Base-by-base conservation (phyloP, 2,113 vertebrate genomes). In the Lethenteron camtschaticum region DNA sequence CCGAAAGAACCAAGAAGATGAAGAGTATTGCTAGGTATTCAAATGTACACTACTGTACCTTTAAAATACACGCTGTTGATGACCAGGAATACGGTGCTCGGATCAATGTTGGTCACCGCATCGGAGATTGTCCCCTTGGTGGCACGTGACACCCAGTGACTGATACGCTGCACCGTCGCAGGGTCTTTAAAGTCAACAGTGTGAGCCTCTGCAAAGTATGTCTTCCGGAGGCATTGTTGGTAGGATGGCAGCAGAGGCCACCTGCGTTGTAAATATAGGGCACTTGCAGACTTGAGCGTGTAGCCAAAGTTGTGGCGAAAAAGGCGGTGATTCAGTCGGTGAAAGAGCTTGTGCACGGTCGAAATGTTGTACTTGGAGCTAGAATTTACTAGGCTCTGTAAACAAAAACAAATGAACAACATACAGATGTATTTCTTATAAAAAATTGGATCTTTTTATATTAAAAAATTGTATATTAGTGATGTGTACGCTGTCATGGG, bases 31-130 rank as follows among this genome's bases (percentile, higher is more conserved):
- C 41, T 41, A 41, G 41, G 41, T 41, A 41, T 41, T 41, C 41
- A 41, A 41, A 41, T 41, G 41, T 41, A 41, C 41, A 41, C 5
- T 41, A 41, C 2, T 73, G 83, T 83, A 92, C 92, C 94, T 92
- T 96, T 99, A 70, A 99, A 97, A 77, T 97, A 97, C 71, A 99
- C 79, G 73, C 89, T 94, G 75, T 97, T 99, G 11, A 97, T 85
- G 66, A 97, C 82, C 85, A 99, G 88, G 81, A 96, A 80, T 68
- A 85, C 77, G 13, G 86, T 89, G 3, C 81, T 77, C 9, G 94
- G 85, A 71, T 86, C 84, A 13, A 90, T 75, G 1, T 79, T 83
- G 73, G 83, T 83, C 8, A 99, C 81, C 1, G 87, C 86, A 11
- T 90, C 88, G 75, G 79, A 89, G 75, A 99, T 90, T 76, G 95